Base-by-base conservation (phyloP, 1,140 invertebrate species). In the Panagrolaimus sp. region DNA sequence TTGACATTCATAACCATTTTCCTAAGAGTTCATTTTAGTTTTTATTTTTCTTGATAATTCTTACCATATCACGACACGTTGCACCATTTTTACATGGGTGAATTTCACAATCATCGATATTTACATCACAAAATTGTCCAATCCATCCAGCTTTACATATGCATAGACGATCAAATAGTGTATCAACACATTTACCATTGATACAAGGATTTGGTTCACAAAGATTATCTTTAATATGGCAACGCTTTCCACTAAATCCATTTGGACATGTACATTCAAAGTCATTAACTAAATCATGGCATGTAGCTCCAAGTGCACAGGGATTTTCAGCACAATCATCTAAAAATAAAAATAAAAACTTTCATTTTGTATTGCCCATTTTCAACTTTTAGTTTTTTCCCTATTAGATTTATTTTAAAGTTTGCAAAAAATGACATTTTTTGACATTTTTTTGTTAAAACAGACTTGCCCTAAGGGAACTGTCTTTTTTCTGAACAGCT, bases 221-320 rank as follows among this genome's bases (percentile, higher is more conserved):
- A 1, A 98, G 86, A 78, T 98, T 67, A 42, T 83, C 76, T 70
- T 76, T 67, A 66, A 92, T 88, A 78, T 98, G 92, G 82, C 96
- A 99, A 53, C 93, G 88, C 86, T 96, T 97, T 9, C 96, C 96
- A 20, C 90, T 91, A 79, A 96, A 99, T 63, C 96, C 95, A 16
- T 89, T 87, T 9, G 92, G 92, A 85, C 96, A 99, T n/a, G 89
- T 86, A 81, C 95, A 98, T 61, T 87, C 89, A 83, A 95, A 96
- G 80, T 95, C 92, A 65, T 91, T 90, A 2, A 95, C 87, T 66
- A 96, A 86, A 84, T 96, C 92, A 0, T 93, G 94, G 84, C 94
- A 97, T 73, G 92, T 91, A 1, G 93, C 90, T 11, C 90, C 91
- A 23, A 98, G 85, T 1, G 94, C 84, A 84, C 96, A 98, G 9